These are phyloP conservation scores for Pterocles burchelli DNA, from an alignment of 2,113 vertebrate species.

Conservation along the genomic window DNA sequence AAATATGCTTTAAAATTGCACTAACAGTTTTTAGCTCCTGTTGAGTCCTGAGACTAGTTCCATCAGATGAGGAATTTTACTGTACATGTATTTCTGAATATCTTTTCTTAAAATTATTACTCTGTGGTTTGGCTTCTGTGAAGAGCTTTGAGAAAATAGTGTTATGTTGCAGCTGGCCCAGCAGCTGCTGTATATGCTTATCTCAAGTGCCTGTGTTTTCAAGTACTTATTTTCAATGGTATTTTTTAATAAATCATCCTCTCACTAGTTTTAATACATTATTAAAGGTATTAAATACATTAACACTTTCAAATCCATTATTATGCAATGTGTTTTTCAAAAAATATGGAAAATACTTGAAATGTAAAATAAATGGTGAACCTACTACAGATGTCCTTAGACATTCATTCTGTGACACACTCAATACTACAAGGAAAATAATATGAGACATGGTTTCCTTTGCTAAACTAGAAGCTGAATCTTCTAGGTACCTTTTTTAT, in stretches of 20 bases:
- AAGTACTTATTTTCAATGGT: slow-evolving; percentile 35
- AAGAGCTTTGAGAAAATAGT: slow-evolving; percentile 32
- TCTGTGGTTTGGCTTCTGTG: slow-evolving; percentile 21
- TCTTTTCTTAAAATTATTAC: slow-evolving; percentile 26
- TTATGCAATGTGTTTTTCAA: not conserved
- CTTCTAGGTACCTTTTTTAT: slow-evolving; percentile 19
- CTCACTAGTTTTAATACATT: slow-evolving; percentile 25
- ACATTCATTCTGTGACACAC: slow-evolving; percentile 27
- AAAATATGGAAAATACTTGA: slow-evolving; percentile 21
- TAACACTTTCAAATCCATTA: slow-evolving; percentile 33
- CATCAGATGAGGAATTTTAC: slow-evolving; percentile 5
- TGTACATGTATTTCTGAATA: not conserved
- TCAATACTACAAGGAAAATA: slow-evolving; percentile 3
- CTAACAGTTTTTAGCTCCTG: not conserved
- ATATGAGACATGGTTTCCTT: not conserved
- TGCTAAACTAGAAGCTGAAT: not conserved
- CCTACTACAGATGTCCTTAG: slow-evolving; percentile 53
- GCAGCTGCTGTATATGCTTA: slow-evolving; percentile 53
- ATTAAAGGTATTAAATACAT: slow-evolving; percentile 49
- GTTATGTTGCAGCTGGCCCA: slow-evolving; percentile 39
- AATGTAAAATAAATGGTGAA: slow-evolving; percentile 35
- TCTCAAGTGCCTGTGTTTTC: slow-evolving; percentile 39
- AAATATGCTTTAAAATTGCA: not conserved
- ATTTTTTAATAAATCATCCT: slow-evolving; percentile 36
- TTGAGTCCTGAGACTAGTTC: not conserved